Conservation (phyloP, 2,797 vertebrate genomes). For the Pantherophis vulpinus region DNA sequence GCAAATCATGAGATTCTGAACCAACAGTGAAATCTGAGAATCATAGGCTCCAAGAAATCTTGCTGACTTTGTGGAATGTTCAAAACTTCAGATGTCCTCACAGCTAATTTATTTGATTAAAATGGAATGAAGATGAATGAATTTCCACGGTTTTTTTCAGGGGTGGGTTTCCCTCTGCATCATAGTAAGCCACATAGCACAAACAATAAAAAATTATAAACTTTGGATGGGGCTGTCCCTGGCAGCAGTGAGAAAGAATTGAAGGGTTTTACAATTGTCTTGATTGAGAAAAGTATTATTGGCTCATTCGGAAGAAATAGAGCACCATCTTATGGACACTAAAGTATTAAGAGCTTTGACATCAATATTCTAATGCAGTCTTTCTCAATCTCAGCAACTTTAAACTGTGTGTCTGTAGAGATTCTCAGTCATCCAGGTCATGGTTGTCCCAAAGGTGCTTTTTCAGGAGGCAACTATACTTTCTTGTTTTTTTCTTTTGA, state of each 20-base stretch:
- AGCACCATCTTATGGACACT: slow-evolving; percentile 29
- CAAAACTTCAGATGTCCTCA: background rate
- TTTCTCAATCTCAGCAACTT: background rate
- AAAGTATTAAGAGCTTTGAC: background rate
- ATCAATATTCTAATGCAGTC: background rate
- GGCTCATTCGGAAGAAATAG: background rate
- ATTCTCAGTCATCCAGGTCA: too few relatives aligned
- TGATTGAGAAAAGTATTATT: background rate
- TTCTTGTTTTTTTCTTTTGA: too few relatives aligned
- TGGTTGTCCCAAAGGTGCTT: too few relatives aligned
- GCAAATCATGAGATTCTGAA: background rate
- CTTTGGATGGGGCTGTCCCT: background rate
- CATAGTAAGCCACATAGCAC: background rate
- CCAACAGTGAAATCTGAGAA: background rate
- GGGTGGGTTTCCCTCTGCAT: background rate
- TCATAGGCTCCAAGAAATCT: background rate
- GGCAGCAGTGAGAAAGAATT: background rate
- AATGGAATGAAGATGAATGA: slow-evolving; percentile 1
- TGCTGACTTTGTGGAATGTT: background rate
- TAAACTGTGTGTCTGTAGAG: too few relatives aligned
- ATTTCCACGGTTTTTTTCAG: background rate
- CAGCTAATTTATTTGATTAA: background rate
- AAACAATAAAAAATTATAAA: slow-evolving; percentile 4
- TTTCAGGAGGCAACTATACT: too few relatives aligned
- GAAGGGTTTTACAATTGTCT: background rate